Base-by-base conservation (phyloP, 2,113 vertebrate species). In the Microcebus jonahi region DNA sequence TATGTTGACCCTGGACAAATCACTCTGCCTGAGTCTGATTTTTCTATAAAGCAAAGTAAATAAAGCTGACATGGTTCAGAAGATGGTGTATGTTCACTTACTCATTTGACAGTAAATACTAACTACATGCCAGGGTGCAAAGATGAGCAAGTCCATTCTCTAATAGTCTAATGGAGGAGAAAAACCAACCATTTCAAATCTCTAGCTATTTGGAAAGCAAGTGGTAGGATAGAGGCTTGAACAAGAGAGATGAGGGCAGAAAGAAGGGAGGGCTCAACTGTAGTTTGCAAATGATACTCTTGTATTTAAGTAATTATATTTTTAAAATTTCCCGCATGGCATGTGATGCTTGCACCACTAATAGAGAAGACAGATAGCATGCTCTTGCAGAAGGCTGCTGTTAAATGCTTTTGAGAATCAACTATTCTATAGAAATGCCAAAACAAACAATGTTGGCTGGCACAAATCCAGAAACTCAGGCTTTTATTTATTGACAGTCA, bases 401-500 rank as follows among this genome's bases (percentile, higher is more conserved):
- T 17, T 55, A 63, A 27, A 13, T 17, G 11, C 61, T 57, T 50
- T 94, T 94, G 81, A 86, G 96, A 83, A 63, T 65, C 70, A 61
- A 67, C 80, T 84, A 3, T 92, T 84, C 86, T 67, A 84, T 23
- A 90, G 39, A 95, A 82, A 90, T 9, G 17, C 68, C 88, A 94
- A 85, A 94, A 95, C 20, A 57, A 86, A 71, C 57, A 77, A 71
- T 55, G 45, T 94, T 85, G 55, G 59, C 76, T 42, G 45, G 63
- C 87, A 93, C 42, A 90, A 83, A 89, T 86, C 42, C 57, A 88
- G 73, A 90, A 94, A 91, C 21, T 59, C 20, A 2, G 57, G 59
- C 91, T 91, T 96, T 79, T 75, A 34, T 67, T 50, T 95, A 84
- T 76, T 86, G 86, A 95, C 77, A 91, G 57, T 81, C 48, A n/a